phyloP scores from a whole-genome alignment of 2,888 invertebrate genomes.

The Molorchus minor region DNA sequence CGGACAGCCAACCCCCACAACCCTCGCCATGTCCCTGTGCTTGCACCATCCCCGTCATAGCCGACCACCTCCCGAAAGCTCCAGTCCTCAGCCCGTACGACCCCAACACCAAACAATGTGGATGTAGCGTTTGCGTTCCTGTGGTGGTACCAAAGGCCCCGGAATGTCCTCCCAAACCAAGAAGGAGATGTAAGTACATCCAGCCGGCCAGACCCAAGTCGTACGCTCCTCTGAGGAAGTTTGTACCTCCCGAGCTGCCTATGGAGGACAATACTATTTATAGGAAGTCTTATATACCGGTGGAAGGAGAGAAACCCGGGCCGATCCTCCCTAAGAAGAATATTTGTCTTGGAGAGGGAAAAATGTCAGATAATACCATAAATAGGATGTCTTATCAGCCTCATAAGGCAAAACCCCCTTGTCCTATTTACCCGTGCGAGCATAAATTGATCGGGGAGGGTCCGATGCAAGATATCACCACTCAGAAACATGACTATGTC shows the following conservation, averaged over 20 bases:
- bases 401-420: conserved; percentile 66
- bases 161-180: conserved; percentile 40
- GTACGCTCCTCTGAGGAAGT: conserved; percentile 67
- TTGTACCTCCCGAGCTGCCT: conserved; percentile 67
- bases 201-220: conserved; percentile 69
- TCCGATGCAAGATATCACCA: conserved; percentile 78
- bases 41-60: conserved; percentile 49
- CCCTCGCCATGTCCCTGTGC: conserved; percentile 41
- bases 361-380: conserved; percentile 65
- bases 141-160: conserved; percentile 41
- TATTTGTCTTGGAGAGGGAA: conserved; percentile 62
- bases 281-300: conserved; percentile 71
- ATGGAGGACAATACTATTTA: conserved; percentile 73
- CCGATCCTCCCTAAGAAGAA: conserved; percentile 59
- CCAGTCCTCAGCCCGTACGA: conserved; percentile 51
- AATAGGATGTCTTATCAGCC: conserved; percentile 68
- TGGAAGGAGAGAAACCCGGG: conserved; percentile 56
- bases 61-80: conserved; percentile 48
- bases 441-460: conserved; percentile 71
- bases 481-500: conserved; percentile 77
- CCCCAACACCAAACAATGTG: conserved; percentile 33
- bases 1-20: conserved; percentile 34
- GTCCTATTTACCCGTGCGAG: conserved; percentile 69
- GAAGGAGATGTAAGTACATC: conserved; percentile 60
- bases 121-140: conserved; percentile 53